Percentiles rank a stretch among this genome's conserved stretches.
phyloP scores from a whole-genome alignment of 2,888 invertebrate species.

The Podotricha telesiphe region DNA sequence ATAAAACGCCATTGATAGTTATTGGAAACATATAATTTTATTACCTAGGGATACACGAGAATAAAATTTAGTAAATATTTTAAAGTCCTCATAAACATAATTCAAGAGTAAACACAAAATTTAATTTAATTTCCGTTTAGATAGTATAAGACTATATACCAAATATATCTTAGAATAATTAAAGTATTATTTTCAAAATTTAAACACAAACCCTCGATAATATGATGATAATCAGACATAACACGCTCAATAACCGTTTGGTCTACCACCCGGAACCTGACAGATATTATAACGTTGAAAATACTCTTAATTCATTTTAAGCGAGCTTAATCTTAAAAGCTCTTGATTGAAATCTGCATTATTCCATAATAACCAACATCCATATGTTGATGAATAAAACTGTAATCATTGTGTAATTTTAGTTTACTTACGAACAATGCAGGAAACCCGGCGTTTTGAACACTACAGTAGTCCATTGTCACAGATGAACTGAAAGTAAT shows the following conservation, averaged over 20 bases:
- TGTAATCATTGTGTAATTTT: too few species aligned
- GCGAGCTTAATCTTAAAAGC: neutral
- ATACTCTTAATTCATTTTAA: neutral
- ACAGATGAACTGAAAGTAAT: too few species aligned
- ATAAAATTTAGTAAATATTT: too few species aligned
- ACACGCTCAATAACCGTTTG: neutral
- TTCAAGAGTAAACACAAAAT: neutral
- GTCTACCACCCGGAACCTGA: neutral
- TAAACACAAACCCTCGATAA: neutral
- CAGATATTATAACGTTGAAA: neutral
- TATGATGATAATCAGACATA: neutral
- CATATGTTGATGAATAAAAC: too few species aligned
- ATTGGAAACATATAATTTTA: too few species aligned
- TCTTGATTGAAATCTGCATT: neutral
- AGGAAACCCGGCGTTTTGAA: too few species aligned
- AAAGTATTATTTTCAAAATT: neutral
- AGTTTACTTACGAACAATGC: too few species aligned
- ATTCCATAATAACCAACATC: too few species aligned
- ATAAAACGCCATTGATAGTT: too few species aligned
- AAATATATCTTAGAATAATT: conserved; percentile 12
- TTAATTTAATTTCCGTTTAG: neutral
- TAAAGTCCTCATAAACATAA: neutral
- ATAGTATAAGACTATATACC: neutral
- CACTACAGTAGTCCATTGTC: too few species aligned
- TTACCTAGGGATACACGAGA: too few species aligned